Evolutionary conservation across 2,113 vertebrate genomes (phyloP).

Genomic region (Hippocampus barbouri): DNA sequence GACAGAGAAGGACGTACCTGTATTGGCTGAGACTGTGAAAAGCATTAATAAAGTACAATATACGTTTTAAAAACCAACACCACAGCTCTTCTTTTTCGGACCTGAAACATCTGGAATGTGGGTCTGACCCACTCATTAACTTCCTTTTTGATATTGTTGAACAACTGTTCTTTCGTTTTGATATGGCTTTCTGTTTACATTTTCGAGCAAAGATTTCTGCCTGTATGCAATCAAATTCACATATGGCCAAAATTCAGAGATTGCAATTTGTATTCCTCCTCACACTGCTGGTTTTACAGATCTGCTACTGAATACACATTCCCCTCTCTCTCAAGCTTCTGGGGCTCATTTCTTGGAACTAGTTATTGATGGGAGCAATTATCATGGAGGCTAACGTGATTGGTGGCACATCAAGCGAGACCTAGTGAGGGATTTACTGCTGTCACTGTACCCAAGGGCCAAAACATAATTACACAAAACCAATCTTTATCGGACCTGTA

Average conservation of each 20-base stretch:
- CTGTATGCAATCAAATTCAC: not conserved
- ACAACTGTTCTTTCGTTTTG: not conserved
- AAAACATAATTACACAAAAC: not conserved
- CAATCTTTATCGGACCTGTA: not conserved
- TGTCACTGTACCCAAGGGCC: not conserved
- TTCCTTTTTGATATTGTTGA: not conserved
- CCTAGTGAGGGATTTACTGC: not conserved
- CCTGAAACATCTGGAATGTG: not conserved
- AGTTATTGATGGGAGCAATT: slow-evolving; percentile 5
- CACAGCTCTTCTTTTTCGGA: too few species aligned
- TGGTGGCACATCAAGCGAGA: not conserved
- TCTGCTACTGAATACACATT: not conserved
- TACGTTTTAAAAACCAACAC: too few species aligned
- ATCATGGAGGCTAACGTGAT: slow-evolving; percentile 2
- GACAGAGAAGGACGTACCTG: too few species aligned
- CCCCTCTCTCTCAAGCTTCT: not conserved
- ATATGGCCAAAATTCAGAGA: not conserved
- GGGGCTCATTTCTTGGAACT: not conserved
- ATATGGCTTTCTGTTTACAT: not conserved
- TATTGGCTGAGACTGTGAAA: too few species aligned
- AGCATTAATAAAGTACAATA: too few species aligned
- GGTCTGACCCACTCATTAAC: not conserved
- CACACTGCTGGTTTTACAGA: not conserved
- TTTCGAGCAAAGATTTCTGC: not conserved
- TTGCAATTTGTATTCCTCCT: not conserved